Base-by-base conservation (phyloP, 1,140 invertebrate genomes). In the Conopomorpha cramerella region DNA sequence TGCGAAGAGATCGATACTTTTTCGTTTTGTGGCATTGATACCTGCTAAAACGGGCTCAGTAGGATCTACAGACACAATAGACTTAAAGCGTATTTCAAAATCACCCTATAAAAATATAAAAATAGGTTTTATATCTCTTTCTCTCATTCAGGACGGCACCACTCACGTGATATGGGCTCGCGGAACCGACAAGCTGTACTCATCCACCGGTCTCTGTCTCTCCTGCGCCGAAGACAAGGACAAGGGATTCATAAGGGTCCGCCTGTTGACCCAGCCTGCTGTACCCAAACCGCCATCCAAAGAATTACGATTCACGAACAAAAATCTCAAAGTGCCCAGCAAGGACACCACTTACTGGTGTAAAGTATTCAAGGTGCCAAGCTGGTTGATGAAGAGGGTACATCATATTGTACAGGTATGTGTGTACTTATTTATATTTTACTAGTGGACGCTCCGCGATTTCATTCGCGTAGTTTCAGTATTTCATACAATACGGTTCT, bases 281-380 rank as follows among this genome's bases (percentile, higher is more conserved):
- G 15, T 36, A 3, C 70, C 84, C 13, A 83, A 85, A 0, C 25
- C 66, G 0, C 66, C 84, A 25, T 65, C 83, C 0, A 77, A 82
- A 54, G 57, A 77, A 15, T 58, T 87, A 3, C 76, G 84, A 31
- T 64, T 92, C 18, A 67, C 79, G 0, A 77, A 82, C 3, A 66
- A 86, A 36, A 61, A 86, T 43, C 85, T 96, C 0, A 77, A 85
- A 29, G 86, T 99, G 2, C 96, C 96, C 0, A 77, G 71, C 7
- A 77, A 63, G 11, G 95, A 98, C 54, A 99, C 97, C 0, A 98
- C 95, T 0, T 99, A 99, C 61, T 99, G 95, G 94, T 99, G 96
- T 60, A 86, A 88, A 33, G 84, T 96, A 1, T 81, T 88, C 13
- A 87, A 87, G 51, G 58, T 99, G 12, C 87, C 88, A 0, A 62